These are phyloP conservation scores for Pheucticus melanocephalus DNA, from an alignment of 2,113 vertebrate genomes.

Conservation along the genomic window DNA sequence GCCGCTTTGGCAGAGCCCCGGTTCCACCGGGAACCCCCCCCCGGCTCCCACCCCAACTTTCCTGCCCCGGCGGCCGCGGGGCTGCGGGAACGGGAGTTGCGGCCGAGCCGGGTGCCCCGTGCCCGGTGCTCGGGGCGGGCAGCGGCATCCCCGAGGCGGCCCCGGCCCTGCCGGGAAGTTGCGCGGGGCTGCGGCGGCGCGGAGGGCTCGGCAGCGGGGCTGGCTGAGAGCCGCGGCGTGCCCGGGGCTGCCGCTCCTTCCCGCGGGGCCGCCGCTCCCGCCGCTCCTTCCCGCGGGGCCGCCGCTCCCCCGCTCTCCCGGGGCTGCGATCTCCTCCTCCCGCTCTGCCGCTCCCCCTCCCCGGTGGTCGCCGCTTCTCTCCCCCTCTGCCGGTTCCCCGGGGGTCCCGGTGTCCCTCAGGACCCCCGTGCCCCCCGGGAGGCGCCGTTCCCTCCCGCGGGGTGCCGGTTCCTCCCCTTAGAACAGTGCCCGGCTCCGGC, in stretches of 20 bases:
- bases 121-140: background rate
- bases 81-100: background rate
- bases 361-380: background rate
- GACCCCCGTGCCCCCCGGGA: background rate
- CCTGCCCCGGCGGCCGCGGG: background rate
- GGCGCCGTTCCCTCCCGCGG: background rate
- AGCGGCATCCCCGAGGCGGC: background rate
- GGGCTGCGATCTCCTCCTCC: background rate
- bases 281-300: background rate
- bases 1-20: too few relatives aligned
- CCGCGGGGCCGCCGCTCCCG: background rate
- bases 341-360: background rate
- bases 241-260: background rate
- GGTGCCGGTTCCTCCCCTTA: accelerated
- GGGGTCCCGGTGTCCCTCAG: background rate
- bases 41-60: background rate
- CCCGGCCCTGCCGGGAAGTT: conserved; percentile 20
- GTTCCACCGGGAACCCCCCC: too few relatives aligned
- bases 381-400: background rate
- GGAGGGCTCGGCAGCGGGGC: background rate
- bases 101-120: background rate
- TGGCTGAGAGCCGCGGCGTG: background rate
- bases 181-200: background rate
- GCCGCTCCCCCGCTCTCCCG: background rate
- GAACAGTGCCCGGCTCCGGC: background rate